Evolutionary conservation across 2,113 vertebrate species (phyloP).

Genomic region (Ibidorhyncha struthersii): DNA sequence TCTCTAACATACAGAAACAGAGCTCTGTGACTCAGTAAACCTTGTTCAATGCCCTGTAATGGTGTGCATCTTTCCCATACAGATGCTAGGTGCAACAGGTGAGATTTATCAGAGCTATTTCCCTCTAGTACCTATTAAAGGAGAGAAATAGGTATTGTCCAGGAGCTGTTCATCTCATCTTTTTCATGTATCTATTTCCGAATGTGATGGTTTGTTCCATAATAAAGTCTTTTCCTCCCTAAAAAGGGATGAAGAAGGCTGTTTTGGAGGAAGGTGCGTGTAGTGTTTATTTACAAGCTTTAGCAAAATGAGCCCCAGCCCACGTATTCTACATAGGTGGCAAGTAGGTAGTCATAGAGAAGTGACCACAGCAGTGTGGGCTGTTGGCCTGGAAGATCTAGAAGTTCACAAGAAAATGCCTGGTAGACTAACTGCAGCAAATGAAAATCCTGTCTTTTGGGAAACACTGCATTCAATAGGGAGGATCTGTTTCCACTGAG

Average conservation of each 20-base stretch:
- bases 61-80: background rate
- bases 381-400: background rate
- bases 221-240: background rate
- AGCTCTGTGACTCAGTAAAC: background rate
- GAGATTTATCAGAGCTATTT: background rate
- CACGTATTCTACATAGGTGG: background rate
- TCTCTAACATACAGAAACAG: background rate
- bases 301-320: fast-evolving
- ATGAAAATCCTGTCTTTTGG: background rate
- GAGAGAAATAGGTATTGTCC: background rate
- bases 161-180: background rate
- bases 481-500: background rate
- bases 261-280: background rate
- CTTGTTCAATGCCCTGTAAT: background rate
- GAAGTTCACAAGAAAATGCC: background rate
- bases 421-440: background rate
- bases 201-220: background rate
- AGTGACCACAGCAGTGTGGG: background rate
- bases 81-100: background rate
- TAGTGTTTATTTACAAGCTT: background rate
- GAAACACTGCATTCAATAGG: background rate
- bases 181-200: background rate
- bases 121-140: background rate
- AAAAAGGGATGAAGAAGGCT: background rate
- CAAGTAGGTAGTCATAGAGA: background rate